Base-by-base conservation (phyloP, 2,797 vertebrate genomes). In the Sandelia bainsii region DNA sequence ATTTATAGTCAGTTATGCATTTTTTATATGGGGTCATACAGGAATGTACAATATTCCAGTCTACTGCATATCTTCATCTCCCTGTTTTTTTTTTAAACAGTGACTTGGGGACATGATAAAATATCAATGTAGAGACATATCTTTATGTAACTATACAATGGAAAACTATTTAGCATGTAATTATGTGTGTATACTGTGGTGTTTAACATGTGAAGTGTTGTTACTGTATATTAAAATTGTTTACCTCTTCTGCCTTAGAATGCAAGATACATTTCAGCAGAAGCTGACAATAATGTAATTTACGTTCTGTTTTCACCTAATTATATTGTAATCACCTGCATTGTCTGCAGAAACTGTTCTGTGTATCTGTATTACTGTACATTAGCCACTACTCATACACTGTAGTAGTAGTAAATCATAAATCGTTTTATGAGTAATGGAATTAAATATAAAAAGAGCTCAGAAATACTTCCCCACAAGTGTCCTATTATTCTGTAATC, bases 401-500 rank as follows among this genome's bases (percentile, higher is more conserved):
- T 12, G 64, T 22, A 56, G 34, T 52, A 32, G 48, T 27, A 39
- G 46, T 49, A 23, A 48, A 20, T 22, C 46, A 29, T 45, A 65
- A 72, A 77, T 83, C 60, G 72, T 53, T 79, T 57, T 54, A 13
- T 25, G 29, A 72, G 59, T 23, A 66, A 42, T 51, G 72, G 52
- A 68, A 62, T 4, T 65, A 29, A 78, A 76, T 20, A 58, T 45
- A 64, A 75, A 70, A 77, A 53, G 27, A 69, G 44, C 32, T 62
- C 40, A 62, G 54, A 75, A 75, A 60, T 48, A 52, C 68, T 79
- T 77, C 69, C 54, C 42, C 46, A 62, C 49, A 27, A 68, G 54
- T 51, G 25, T 59, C 69, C 77, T 57, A 79, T 85, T 91, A 79
- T 86, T 82, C 66, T 60, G 46, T 72, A 32, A 75, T 62, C 42